Evolutionary conservation across 2,888 invertebrate genomes (phyloP).

Genomic region (Aspidapion aeneum): DNA sequence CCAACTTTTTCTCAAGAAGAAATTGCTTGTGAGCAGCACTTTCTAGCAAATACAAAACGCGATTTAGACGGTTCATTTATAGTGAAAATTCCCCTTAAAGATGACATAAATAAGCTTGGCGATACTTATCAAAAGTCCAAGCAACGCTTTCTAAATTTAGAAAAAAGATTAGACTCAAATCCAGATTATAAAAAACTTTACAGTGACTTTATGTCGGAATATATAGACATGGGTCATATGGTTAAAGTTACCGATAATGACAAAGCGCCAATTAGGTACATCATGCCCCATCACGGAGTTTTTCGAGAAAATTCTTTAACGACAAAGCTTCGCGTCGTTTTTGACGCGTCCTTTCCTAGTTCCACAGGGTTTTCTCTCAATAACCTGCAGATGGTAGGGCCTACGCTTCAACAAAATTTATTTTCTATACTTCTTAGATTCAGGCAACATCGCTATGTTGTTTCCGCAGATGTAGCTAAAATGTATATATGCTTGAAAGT

Average conservation of each 20-base stretch:
- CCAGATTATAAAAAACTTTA: background rate
- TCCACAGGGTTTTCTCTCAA: conserved; percentile 36
- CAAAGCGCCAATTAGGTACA: background rate
- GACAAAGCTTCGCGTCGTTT: conserved; percentile 37
- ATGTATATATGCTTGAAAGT: conserved; percentile 11
- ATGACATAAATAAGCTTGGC: background rate
- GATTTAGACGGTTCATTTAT: conserved; percentile 5
- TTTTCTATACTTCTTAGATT: conserved; percentile 31
- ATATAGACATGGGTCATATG: conserved; percentile 12
- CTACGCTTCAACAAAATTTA: conserved; percentile 36
- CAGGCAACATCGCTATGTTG: background rate
- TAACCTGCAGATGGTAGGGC: conserved; percentile 34
- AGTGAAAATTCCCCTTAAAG: conserved; percentile 9
- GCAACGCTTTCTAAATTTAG: conserved; percentile 1
- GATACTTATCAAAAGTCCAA: background rate
- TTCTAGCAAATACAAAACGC: background rate
- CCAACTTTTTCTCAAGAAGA: background rate
- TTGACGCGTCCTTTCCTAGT: conserved; percentile 32
- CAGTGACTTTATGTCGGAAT: conserved; percentile 9
- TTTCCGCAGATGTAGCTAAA: conserved; percentile 6
- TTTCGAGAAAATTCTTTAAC: conserved; percentile 33
- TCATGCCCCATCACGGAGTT: conserved; percentile 40
- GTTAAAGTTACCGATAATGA: background rate
- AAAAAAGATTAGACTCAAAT: conserved; percentile 3
- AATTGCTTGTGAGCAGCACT: background rate